Evolutionary conservation across 2,113 vertebrate species (phyloP).

Genomic region (Thermophis baileyi): DNA sequence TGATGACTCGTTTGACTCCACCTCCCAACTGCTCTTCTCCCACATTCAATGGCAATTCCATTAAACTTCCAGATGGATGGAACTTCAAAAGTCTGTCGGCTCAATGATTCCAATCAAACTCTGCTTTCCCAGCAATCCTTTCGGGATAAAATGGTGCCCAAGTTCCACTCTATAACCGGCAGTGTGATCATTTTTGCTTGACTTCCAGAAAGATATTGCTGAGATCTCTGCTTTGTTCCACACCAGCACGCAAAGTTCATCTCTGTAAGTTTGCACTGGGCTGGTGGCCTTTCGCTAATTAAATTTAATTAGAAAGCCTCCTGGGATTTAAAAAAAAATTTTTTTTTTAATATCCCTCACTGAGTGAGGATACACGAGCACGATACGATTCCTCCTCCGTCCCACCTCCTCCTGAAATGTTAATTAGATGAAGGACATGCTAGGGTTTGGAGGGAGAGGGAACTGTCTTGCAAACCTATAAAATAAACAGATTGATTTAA

Average conservation of each 20-base stretch:
- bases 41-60: neutral
- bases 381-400: constrained; percentile 35
- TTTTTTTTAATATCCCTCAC: constrained; percentile 53
- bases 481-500: constrained; percentile 78
- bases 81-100: neutral
- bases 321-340: constrained; percentile 19
- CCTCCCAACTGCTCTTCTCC: neutral
- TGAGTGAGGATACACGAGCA: constrained; percentile 39
- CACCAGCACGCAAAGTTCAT: neutral
- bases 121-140: neutral
- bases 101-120: neutral
- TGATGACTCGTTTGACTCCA: neutral
- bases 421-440: constrained; percentile 65
- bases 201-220: rapidly evolving
- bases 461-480: constrained; percentile 55
- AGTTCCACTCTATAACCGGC: neutral
- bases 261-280: constrained; percentile 25
- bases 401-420: constrained; percentile 60
- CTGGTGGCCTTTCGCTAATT: constrained; percentile 62
- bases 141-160: neutral
- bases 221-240: constrained; percentile 13
- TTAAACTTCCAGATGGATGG: neutral
- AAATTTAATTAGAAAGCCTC: constrained; percentile 58
- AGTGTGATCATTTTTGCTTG: neutral
- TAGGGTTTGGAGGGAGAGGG: constrained; percentile 45